Base-by-base conservation (phyloP, 2,888 invertebrate genomes). In the Cephalotes varians region DNA sequence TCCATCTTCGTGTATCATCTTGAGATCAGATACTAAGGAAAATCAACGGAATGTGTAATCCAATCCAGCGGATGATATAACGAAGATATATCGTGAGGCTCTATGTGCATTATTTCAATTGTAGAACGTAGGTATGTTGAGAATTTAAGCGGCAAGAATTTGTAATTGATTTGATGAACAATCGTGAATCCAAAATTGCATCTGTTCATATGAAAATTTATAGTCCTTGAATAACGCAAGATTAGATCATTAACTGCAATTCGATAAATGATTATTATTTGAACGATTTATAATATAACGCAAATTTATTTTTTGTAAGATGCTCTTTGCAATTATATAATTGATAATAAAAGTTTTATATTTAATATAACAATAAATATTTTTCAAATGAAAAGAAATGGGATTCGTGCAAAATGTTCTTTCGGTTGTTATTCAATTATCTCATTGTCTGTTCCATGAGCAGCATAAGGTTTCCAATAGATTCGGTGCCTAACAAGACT, bases 51-150 rank as follows among this genome's bases (percentile, higher is more conserved):
- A 74, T 74, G 60, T 7, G 21, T 58, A 47, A 62, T 34, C 6
- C 51, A 34, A 21, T 62, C n/a, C n/a, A 72, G 15, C 12, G 12
- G 21, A 21, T 62, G 9, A 60, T 44, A 31, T 31, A 47, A 62
- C 21, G 31, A 64, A 31, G 44, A 73, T 73, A 62, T 10, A 34
- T 25, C 31, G 6, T 72, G 37, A 37, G 3, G 25, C 60, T n/a
- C n/a, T 74, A 62, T 56, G 18, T 62, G 12, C 37, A 74, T 62
- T 47, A 47, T 74, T 62, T 47, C 64, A 47, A 74, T 47, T 62
- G 44, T 7, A 64, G 34, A 10, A 5, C 5, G 15, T 31, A 62
- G 62, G 21, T 64, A 74, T 64, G 73, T n/a, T 31, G 18, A 74
- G 44, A 74, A 74, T 64, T 74, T 62, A 62, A 74, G 21, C 31